These are phyloP conservation scores for Anthopleura xanthogrammica DNA, from an alignment of 92 coral and sea anemone genomes.

Conservation along the genomic window DNA sequence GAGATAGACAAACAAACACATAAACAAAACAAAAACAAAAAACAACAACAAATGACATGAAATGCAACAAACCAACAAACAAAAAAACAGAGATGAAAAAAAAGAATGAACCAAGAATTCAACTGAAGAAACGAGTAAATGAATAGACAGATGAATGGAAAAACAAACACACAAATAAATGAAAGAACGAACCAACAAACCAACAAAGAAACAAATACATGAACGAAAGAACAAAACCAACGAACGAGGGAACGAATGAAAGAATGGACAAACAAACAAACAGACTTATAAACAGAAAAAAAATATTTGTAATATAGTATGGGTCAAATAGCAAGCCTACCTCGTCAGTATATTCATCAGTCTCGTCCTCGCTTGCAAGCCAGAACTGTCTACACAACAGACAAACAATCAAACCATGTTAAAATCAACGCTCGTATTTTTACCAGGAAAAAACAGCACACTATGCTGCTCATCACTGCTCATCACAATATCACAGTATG, in stretches of 20 bases:
- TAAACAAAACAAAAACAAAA: too few relatives aligned
- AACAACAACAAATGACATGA: too few relatives aligned
- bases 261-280: background rate
- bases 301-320: background rate
- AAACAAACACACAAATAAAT: background rate
- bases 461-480: background rate
- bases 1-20: too few relatives aligned
- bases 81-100: too few relatives aligned
- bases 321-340: conserved; percentile 5
- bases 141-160: too few relatives aligned
- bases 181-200: background rate
- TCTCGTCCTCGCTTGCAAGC: conserved; percentile 65
- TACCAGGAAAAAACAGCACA: background rate
- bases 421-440: too few relatives aligned
- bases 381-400: conserved; percentile 66
- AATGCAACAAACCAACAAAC: too few relatives aligned
- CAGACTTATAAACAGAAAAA: background rate
- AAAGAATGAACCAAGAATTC: too few relatives aligned
- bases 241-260: background rate
- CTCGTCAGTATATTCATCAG: conserved; percentile 60
- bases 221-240: background rate
- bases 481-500: too few relatives aligned
- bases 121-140: too few relatives aligned
- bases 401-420: background rate
- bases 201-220: too few relatives aligned